Evolutionary conservation across 1,140 invertebrate species (phyloP).

Genomic region (Heterodera schachtii): DNA sequence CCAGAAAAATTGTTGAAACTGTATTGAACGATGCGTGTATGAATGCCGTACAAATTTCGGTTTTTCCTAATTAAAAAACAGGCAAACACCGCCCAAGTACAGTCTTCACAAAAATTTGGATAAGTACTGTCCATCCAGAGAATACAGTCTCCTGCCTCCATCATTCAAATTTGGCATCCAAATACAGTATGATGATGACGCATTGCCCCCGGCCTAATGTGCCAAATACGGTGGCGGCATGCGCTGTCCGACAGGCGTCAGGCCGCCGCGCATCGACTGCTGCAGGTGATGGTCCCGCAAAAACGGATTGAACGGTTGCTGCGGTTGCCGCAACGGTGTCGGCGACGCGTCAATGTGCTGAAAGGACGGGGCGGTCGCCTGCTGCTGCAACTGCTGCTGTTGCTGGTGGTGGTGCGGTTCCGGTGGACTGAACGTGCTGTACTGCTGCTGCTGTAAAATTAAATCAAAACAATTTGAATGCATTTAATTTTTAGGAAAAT

Average conservation of each 20-base stretch:
- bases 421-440: constrained; percentile 32
- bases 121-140: too few species aligned
- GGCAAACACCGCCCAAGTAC: too few species aligned
- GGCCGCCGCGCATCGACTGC: constrained; percentile 21
- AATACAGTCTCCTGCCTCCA: too few species aligned
- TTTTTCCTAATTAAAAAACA: too few species aligned
- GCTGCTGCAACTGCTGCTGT: background rate
- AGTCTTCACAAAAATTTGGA: too few species aligned
- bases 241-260: constrained; percentile 38
- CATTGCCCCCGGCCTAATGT: constrained; percentile 3
- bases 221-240: constrained; percentile 46
- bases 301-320: constrained; percentile 9
- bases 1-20: too few species aligned
- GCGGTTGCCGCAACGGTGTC: constrained; percentile 25
- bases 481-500: background rate
- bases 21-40: too few species aligned
- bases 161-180: too few species aligned
- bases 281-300: constrained; percentile 28
- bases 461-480: background rate
- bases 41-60: too few species aligned
- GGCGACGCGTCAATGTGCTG: constrained; percentile 23
- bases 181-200: too few species aligned
- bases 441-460: constrained; percentile 1
- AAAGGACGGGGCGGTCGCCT: background rate
- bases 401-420: background rate